Base-by-base conservation (phyloP, 1,140 invertebrate species). In the Drosophila ambigua region DNA sequence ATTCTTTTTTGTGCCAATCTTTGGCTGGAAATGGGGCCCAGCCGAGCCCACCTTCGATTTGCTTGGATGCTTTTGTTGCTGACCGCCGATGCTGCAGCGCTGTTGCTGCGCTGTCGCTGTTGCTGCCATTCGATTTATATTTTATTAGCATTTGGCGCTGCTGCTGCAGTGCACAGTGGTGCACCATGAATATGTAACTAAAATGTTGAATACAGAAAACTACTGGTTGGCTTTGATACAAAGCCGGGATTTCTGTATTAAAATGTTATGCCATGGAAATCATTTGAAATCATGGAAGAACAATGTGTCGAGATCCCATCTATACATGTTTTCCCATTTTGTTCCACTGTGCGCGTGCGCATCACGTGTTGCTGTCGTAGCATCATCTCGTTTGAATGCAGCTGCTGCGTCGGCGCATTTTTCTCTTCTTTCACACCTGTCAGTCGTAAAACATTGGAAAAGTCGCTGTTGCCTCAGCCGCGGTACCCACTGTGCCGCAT, bases 71-170 rank as follows among this genome's bases (percentile, higher is more conserved):
- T 73, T 77, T 73, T 69, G 69, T 45, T 45, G 65, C 81, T 81
- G 82, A 71, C 75, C 77, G 73, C 72, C 84, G 72, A 39, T 16
- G 61, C 66, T 68, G 66, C 66, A 39, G 44, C 43, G 44, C 45
- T 41, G 45, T 11, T 63, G 54, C 43, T 50, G 58, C 49, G 50
- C 45, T 48, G 43, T 64, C 50, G 51, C 46, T 58, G 45, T 57
- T 31, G 61, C 41, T 75, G 72, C 71, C 62, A 74, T 87, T 87
- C 83, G 82, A 87, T 87, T 88, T 87, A 87, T 87, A 85, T 87
- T 82, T 82, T 87, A 87, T 87, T 87, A 88, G 78, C 82, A 84
- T 84, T 83, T 66, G 57, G 54, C 55, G 61, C 57, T 61, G 54
- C 41, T 43, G 24, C 24, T 64, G 51, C 35, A 11, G 53, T 24